Evolutionary conservation across 2,888 invertebrate species (phyloP), one percentile per base, ranked within the genome.

Genomic region (Watsonalla binaria): DNA sequence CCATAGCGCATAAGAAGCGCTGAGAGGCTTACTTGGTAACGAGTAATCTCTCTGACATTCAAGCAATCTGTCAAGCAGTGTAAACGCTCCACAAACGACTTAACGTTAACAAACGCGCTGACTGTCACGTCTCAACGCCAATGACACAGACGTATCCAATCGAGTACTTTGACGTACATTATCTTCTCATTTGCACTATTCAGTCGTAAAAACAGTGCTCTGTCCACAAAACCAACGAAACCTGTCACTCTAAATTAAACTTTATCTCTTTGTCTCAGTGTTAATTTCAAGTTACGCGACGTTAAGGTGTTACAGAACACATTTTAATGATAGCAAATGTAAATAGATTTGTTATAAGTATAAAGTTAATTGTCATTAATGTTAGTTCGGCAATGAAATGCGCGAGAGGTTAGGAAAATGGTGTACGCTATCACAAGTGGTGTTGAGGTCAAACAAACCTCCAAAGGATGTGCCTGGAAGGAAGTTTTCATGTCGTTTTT

Each of bases 401-500:
- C 11, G 11, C 11, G 11, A 8, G 45, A 53, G 52, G 42, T 58
- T 52, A 42, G 9, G 11, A 68, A 57, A 64, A 82, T 83, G 82
- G 76, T 80, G 56, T 81, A 74, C 52, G 70, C 75, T 2, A 70
- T 81, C 46, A 63, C 59, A 55, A 57, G 55, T 47, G 56, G 57
- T 53, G 58, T 60, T 52, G 60, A 59, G 14, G 58, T 58, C 13
- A 52, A 51, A 37, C 57, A 53, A 46, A 62, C 52, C 5, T 53
- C 58, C 8, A 70, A 64, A 47, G 64, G 68, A 2, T 62, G 62
- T 55, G 54, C 67, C 13, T 76, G 78, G 69, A 80, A 75, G 34
- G 76, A 78, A 45, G 55, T 74, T 0, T 11, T 72, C 0, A 58
- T 81, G 39, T 72, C 78, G 2, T 65, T 83, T 45, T 58, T 81